phyloP scores from a whole-genome alignment of 2,797 vertebrate species.

The Macrochelys suwanniensis region DNA sequence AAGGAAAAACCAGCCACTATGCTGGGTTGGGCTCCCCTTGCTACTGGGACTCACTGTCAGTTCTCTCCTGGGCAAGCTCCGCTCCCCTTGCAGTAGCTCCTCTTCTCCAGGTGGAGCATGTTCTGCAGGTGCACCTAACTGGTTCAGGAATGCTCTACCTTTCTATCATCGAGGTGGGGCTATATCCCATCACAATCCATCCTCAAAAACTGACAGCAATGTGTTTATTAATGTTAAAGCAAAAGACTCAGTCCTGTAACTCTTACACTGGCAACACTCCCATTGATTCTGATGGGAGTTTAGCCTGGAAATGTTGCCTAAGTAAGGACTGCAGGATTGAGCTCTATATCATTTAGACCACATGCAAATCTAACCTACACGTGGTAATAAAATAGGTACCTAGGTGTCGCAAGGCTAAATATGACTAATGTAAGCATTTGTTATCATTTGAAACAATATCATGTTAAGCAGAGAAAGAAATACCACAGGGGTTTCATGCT shows the following conservation, averaged over 20 bases:
- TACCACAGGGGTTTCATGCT: not conserved
- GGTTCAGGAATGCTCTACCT: not conserved
- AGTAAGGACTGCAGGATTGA: not conserved
- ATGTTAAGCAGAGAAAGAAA: constrained; percentile 20
- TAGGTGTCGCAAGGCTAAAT: not conserved
- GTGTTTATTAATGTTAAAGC: not conserved
- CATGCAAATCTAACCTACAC: not conserved
- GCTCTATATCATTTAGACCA: not conserved
- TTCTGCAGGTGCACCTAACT: not conserved
- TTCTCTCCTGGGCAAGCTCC: not conserved
- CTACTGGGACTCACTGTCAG: not conserved
- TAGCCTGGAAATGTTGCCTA: not conserved
- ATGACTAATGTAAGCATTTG: not conserved
- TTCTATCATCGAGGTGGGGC: too few relatives aligned
- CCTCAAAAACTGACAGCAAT: not conserved
- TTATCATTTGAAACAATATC: constrained; percentile 21
- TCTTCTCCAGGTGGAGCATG: not conserved
- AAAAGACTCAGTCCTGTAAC: not conserved
- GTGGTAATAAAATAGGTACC: not conserved
- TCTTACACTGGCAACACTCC: not conserved
- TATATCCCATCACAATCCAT: not conserved
- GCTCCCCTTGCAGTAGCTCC: not conserved
- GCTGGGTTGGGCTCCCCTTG: not conserved
- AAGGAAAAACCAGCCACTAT: not conserved
- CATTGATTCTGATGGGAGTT: not conserved